Evolutionary conservation across 2,113 vertebrate genomes (phyloP).

Genomic region (Gnathonemus longibarbis): DNA sequence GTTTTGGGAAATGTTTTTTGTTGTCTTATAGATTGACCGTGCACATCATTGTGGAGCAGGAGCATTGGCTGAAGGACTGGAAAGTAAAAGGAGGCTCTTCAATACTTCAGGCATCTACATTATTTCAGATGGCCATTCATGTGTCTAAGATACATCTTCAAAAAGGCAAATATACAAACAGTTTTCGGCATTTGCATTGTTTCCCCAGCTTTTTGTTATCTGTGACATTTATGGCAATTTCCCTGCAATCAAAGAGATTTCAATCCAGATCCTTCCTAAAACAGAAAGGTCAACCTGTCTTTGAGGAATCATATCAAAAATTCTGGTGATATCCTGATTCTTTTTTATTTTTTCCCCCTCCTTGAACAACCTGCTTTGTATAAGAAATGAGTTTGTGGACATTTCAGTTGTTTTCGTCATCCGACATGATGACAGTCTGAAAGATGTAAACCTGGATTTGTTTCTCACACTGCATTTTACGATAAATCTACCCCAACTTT

Average conservation of each 20-base stretch:
- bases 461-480: background rate
- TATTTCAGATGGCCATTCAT: background rate
- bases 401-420: conserved; percentile 10
- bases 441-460: background rate
- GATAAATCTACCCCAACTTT: background rate
- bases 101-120: background rate
- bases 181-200: background rate
- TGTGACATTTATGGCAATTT: conserved; percentile 14
- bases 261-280: background rate
- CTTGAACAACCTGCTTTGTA: background rate
- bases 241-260: conserved; percentile 14
- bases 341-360: background rate
- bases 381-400: background rate
- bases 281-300: conserved; percentile 16
- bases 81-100: background rate
- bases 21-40: background rate
- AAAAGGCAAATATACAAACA: conserved; percentile 6
- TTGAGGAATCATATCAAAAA: conserved; percentile 11
- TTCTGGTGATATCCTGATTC: background rate
- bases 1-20: background rate
- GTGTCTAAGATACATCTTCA: background rate
- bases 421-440: background rate
- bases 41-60: background rate
- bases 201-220: background rate
- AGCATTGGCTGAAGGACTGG: background rate